Conservation (phyloP, 1,140 invertebrate genomes). For the Caenorhabditis latens region DNA sequence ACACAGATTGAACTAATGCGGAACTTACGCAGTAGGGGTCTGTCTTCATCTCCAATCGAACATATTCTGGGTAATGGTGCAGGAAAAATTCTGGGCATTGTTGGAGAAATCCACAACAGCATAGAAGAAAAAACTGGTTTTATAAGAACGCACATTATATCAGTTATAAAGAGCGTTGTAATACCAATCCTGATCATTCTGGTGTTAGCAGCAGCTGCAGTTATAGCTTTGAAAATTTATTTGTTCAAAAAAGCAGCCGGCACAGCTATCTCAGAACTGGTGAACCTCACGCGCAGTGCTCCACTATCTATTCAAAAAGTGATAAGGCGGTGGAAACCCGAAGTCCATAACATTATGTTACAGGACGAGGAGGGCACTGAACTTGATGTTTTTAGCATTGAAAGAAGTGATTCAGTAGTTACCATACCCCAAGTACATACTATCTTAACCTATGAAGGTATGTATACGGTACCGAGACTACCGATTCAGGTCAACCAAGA, state of each 20-base stretch:
- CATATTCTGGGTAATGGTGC: neutral
- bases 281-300: neutral
- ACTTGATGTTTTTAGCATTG: neutral
- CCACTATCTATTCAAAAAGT: neutral
- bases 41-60: neutral
- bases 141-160: neutral
- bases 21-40: neutral
- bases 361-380: neutral
- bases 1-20: neutral
- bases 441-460: neutral
- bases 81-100: neutral
- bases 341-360: slow-evolving; percentile 1
- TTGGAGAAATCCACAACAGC: neutral
- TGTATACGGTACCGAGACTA: neutral
- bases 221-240: neutral
- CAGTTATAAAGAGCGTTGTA: neutral
- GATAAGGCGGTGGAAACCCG: neutral
- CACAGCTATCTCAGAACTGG: neutral
- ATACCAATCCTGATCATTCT: neutral
- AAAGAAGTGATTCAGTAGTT: neutral
- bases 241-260: neutral
- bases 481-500: neutral
- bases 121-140: neutral
- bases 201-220: neutral
- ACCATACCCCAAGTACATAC: neutral